A percentile compares a stretch with the other conserved stretches of the same genome.
phyloP scores from a whole-genome alignment of 2,113 vertebrate genomes.

The Oceanodroma tethys region DNA sequence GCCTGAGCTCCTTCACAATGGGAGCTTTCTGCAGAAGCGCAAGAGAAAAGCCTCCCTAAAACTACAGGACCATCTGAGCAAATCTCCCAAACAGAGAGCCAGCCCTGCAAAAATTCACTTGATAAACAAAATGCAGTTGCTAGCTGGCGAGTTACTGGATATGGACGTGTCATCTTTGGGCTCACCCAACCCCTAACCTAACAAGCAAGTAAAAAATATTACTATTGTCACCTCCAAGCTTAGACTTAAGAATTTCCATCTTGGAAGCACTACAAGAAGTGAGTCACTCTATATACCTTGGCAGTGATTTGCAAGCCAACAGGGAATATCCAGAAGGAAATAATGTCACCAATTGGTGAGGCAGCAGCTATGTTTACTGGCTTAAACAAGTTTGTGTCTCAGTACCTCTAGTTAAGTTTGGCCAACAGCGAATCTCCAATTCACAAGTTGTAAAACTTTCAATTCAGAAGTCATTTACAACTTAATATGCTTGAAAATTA shows the following conservation, averaged over 20 bases:
- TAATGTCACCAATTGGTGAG: conserved; percentile 33
- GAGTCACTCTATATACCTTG: conserved; percentile 55
- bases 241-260: background rate
- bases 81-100: background rate
- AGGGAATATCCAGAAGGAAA: conserved; percentile 52
- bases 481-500: background rate
- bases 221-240: conserved; percentile 4
- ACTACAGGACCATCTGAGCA: background rate
- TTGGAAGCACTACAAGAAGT: conserved; percentile 30
- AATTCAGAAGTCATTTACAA: background rate
- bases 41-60: conserved; percentile 6
- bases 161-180: background rate
- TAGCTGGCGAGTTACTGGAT: background rate
- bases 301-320: conserved; percentile 17
- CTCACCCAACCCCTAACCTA: background rate
- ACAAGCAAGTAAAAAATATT: background rate
- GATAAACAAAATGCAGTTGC: background rate
- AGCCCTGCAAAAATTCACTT: background rate
- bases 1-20: background rate
- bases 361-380: conserved; percentile 29
- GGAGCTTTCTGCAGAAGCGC: background rate
- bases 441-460: background rate
- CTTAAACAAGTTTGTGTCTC: background rate
- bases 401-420: background rate
- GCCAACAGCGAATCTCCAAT: background rate